phyloP scores from a whole-genome alignment of 2,888 invertebrate species.

The Pandemis cinnamomeana region DNA sequence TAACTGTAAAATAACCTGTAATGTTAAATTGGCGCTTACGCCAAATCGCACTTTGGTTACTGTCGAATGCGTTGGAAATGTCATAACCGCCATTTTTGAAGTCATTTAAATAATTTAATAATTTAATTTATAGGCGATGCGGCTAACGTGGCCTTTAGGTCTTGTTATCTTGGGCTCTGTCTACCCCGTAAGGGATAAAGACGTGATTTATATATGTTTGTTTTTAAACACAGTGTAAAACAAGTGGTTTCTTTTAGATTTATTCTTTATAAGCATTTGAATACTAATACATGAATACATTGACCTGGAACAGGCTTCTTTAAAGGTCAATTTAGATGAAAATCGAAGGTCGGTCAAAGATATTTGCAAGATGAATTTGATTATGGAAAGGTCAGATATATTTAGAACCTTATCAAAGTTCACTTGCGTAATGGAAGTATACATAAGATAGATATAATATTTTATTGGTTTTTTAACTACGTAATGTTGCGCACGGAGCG shows the following conservation, averaged over 20 bases:
- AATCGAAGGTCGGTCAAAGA: not conserved
- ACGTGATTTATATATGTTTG: too few species aligned
- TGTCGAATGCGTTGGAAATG: not conserved
- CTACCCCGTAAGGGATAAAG: too few species aligned
- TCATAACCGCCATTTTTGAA: not conserved
- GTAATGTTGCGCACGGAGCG: too few species aligned
- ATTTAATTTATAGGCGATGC: too few species aligned
- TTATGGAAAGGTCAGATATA: constrained; percentile 19
- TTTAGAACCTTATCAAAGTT: not conserved
- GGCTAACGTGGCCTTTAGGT: too few species aligned
- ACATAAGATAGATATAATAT: not conserved
- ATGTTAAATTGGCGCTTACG: not conserved
- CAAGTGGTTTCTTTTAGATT: too few species aligned
- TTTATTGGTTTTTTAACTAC: not conserved
- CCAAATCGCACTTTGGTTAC: not conserved
- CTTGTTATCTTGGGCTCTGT: too few species aligned
- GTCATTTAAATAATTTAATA: too few species aligned
- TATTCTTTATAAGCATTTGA: not conserved
- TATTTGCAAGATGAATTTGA: not conserved
- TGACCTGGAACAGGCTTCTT: not conserved
- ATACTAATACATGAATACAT: not conserved
- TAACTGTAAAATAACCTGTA: not conserved
- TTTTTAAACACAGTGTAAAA: too few species aligned
- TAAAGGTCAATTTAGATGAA: constrained; percentile 15
- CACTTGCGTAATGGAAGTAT: not conserved